These are phyloP conservation scores for Thereva nobilitata DNA, from an alignment of 2,888 invertebrate genomes.

Conservation along the genomic window DNA sequence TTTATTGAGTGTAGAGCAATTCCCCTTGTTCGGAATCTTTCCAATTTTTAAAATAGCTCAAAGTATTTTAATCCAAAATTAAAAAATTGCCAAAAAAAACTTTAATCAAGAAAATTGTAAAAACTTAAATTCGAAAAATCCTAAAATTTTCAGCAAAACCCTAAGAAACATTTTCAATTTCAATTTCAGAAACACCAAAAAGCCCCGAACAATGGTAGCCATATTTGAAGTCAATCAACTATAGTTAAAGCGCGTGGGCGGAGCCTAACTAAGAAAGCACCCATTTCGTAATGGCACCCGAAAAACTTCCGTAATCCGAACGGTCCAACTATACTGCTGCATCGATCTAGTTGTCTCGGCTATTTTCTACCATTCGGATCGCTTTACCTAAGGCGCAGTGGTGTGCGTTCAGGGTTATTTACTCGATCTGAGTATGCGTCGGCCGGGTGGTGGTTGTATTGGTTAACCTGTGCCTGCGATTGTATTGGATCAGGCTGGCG, in stretches of 20 bases:
- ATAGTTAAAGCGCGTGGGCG: conserved; percentile 55
- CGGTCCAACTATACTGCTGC: conserved; percentile 44
- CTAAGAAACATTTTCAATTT: conserved; percentile 3
- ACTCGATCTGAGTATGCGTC: conserved; percentile 7
- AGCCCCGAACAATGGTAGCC: conserved; percentile 47
- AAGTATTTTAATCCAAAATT: no score
- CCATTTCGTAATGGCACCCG: conserved; percentile 50
- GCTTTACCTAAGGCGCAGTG: no score
- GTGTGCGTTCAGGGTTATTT: conserved; percentile 3
- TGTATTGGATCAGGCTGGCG: neutral
- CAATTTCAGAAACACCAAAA: neutral
- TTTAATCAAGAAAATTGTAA: no score
- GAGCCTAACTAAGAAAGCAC: conserved; percentile 47
- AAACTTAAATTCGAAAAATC: neutral
- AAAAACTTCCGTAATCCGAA: conserved; percentile 39
- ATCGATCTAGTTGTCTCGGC: conserved; percentile 42
- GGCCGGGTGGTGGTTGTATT: neutral
- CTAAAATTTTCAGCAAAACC: conserved; percentile 9
- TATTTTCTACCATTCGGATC: conserved; percentile 15
- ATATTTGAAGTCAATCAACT: conserved; percentile 57
- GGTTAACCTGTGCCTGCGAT: neutral
- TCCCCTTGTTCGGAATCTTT: no score
- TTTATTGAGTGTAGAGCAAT: no score
- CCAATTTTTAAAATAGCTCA: no score
- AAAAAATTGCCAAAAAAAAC: no score